Evolutionary conservation across 2,113 vertebrate genomes (phyloP).

Genomic region (Sakesphorus luctuosus): DNA sequence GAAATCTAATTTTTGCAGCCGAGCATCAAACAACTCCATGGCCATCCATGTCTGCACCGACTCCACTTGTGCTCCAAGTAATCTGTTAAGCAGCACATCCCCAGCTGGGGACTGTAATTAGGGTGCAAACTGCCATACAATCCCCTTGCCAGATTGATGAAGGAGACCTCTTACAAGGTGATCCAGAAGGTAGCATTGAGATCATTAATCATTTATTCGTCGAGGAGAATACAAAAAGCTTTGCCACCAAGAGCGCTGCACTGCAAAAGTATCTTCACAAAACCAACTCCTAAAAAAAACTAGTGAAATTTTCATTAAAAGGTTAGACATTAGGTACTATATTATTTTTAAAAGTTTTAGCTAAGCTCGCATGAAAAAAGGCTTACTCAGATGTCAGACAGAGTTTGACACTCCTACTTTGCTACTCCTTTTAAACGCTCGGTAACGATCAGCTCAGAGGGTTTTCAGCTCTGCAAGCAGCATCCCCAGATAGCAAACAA

Average conservation of each 20-base stretch:
- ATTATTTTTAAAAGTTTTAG: not conserved
- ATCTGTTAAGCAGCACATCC: conserved; percentile 62
- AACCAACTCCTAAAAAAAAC: not conserved
- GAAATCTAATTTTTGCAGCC: conserved; percentile 28
- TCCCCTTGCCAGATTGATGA: conserved; percentile 63
- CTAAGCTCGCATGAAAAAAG: not conserved
- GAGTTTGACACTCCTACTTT: not conserved
- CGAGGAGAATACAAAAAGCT: conserved; percentile 51
- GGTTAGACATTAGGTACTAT: not conserved
- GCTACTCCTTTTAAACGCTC: not conserved
- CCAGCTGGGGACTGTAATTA: conserved; percentile 67
- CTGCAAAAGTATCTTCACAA: not conserved
- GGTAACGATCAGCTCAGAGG: not conserved
- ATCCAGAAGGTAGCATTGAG: conserved; percentile 57
- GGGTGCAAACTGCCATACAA: conserved; percentile 59
- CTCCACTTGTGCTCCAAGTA: conserved; percentile 41
- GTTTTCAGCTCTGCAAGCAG: conserved; percentile 13
- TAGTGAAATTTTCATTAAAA: conserved; percentile 21
- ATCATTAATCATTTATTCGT: conserved; percentile 51
- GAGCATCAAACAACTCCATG: not conserved
- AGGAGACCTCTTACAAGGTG: conserved; percentile 65
- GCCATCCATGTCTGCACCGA: not conserved
- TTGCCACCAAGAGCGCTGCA: not conserved
- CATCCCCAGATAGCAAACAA: conserved; percentile 36
- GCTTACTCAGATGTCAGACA: not conserved